Evolutionary conservation across 2,888 invertebrate species (phyloP).

Genomic region (Hanleya hanleyi): DNA sequence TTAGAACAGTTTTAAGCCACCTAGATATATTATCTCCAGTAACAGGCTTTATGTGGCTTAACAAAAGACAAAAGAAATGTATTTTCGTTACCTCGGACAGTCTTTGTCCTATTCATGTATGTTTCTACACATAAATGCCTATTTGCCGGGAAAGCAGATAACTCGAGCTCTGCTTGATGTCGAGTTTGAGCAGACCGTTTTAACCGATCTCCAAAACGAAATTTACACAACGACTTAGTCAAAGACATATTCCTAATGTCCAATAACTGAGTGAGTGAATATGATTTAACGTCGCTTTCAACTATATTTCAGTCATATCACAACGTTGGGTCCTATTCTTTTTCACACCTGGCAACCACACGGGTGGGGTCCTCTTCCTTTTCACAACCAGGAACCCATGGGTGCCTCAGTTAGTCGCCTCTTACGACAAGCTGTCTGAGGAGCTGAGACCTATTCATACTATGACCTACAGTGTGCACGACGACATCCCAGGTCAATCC

Average conservation of each 20-base stretch:
- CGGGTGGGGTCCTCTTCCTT: too few species aligned
- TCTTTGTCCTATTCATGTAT: slow-evolving; percentile 15
- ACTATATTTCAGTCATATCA: too few species aligned
- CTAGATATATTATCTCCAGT: slow-evolving; percentile 24
- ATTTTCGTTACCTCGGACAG: slow-evolving; percentile 11
- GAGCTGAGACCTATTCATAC: too few species aligned
- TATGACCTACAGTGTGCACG: too few species aligned
- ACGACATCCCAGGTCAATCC: too few species aligned
- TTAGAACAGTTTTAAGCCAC: slow-evolving; percentile 30
- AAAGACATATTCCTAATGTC: slow-evolving; percentile 22
- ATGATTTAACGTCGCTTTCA: too few species aligned
- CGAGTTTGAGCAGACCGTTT: slow-evolving; percentile 31
- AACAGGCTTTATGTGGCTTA: slow-evolving; percentile 27
- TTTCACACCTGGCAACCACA: too few species aligned
- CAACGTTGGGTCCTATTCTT: too few species aligned
- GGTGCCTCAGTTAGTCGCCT: too few species aligned
- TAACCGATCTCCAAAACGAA: slow-evolving; percentile 22
- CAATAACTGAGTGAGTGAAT: too few species aligned
- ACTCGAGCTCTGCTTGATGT: slow-evolving; percentile 13
- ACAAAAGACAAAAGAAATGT: slow-evolving; percentile 22
- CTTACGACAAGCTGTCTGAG: too few species aligned
- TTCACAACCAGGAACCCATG: too few species aligned
- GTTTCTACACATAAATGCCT: slow-evolving; percentile 28
- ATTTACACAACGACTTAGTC: neutral
- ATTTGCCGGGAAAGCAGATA: slow-evolving; percentile 18